Evolutionary conservation across 2,797 vertebrate genomes (phyloP), one percentile per base, ranked within the genome.

Genomic region (Cichlasoma orientale): DNA sequence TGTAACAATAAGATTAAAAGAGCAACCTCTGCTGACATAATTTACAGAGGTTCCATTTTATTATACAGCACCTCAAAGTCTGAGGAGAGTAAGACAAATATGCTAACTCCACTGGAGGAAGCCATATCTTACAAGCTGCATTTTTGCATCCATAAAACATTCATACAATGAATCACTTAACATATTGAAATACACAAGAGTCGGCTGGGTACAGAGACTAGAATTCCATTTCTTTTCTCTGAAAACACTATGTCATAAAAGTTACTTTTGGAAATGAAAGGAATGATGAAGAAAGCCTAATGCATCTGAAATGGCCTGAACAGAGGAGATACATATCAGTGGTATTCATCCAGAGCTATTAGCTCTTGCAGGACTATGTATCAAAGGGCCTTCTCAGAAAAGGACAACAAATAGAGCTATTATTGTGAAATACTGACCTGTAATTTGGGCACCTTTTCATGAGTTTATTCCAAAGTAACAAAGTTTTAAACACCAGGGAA

Each of bases 91-190:
- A 59, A 56, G 59, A 82, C n/a, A 72, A 80, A 86, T 77, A 87
- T 78, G 29, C 72, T 74, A 77, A 79, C 79, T 82, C 55, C 57
- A 75, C 19, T 56, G 55, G 68, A 84, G 82, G 56, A 84, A 79
- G 80, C 72, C 53, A 53, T 55, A 76, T 84, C 78, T 83, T 82
- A 92, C 83, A 84, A 70, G 73, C 61, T 86, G 83, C 78, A 82
- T 84, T 91, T 91, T 86, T 80, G 53, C 44, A 36, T 33, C 80
- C 79, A 92, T 90, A 83, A 93, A 93, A 90, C 84, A 89, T 93
- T 91, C 21, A 94, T 91, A 82, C 73, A 86, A 82, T 82, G 84
- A 87, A 92, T 92, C 90, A 92, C 89, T 89, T 90, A 90, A 83
- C 75, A 86, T 90, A 92, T 82, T 52, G 27, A 84, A 88, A 90